Percentiles rank a stretch among this genome's conserved stretches.
Evolutionary conservation across 2,797 vertebrate genomes (phyloP).

Genomic region (Hydrophis major): DNA sequence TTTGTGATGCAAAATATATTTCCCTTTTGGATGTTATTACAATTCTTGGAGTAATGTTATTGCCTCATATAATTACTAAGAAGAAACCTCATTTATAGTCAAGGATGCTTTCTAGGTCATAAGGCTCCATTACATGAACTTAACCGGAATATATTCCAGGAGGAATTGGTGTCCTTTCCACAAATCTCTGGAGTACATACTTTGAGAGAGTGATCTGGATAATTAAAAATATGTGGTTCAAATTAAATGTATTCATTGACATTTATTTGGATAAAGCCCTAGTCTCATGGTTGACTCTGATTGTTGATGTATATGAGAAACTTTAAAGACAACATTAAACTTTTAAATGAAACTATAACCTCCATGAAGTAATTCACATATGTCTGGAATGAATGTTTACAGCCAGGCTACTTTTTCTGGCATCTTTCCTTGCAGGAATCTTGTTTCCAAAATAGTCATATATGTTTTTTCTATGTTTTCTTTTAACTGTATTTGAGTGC

Average conservation of each 20-base stretch:
- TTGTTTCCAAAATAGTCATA: background rate
- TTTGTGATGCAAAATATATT: background rate
- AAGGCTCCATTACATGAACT: background rate
- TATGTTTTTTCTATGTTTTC: background rate
- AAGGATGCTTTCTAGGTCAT: background rate
- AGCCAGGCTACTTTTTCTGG: background rate
- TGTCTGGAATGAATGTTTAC: background rate
- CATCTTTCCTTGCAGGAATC: background rate
- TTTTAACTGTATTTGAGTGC: background rate
- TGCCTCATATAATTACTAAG: background rate
- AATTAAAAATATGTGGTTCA: background rate
- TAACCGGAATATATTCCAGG: background rate
- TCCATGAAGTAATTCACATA: background rate
- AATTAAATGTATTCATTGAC: background rate
- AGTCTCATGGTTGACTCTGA: background rate
- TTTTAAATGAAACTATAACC: background rate
- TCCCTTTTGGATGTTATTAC: background rate
- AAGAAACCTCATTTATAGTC: slow-evolving; percentile 1
- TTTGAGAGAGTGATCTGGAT: background rate
- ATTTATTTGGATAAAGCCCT: background rate
- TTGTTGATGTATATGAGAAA: background rate
- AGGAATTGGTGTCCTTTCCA: background rate
- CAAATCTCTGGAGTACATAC: background rate
- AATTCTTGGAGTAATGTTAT: background rate
- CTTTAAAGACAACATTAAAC: background rate